Percentiles rank a stretch among this genome's conserved stretches.
Evolutionary conservation across 2,888 invertebrate species (phyloP).

Genomic region (Hydriomena furcata): DNA sequence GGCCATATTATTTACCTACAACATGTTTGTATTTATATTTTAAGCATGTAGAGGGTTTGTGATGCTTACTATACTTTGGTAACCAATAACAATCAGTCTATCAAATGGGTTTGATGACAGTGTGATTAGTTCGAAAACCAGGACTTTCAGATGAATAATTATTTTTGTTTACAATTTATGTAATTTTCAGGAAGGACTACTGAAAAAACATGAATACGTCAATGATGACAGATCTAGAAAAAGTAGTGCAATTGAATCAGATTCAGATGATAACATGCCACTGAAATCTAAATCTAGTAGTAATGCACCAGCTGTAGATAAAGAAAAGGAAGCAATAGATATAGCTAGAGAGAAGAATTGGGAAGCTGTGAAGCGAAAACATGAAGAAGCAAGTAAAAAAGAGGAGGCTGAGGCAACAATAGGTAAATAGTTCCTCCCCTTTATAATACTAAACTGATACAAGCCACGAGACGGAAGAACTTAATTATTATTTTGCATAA

Average conservation of each 20-base stretch:
- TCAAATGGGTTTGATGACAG: too few relatives aligned
- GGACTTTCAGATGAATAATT: background rate
- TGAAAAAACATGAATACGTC: conserved; percentile 73
- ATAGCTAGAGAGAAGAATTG: conserved; percentile 81
- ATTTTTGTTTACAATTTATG: conserved; percentile 16
- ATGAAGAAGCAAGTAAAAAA: conserved; percentile 79
- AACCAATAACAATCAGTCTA: too few relatives aligned
- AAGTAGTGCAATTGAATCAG: conserved; percentile 74
- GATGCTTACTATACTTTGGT: too few relatives aligned
- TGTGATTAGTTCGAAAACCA: background rate
- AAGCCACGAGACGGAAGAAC: too few relatives aligned
- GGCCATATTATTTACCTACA: background rate
- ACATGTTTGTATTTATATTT: too few relatives aligned
- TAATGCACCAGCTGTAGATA: conserved; percentile 64
- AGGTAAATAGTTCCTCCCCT: conserved; percentile 50
- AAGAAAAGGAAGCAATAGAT: conserved; percentile 79
- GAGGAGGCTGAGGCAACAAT: conserved; percentile 76
- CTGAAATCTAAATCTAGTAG: conserved; percentile 67
- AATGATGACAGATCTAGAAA: conserved; percentile 66
- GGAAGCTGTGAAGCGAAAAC: conserved; percentile 81
- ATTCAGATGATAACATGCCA: conserved; percentile 77
- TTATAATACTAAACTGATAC: too few relatives aligned
- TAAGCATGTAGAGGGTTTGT: too few relatives aligned
- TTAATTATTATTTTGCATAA: too few relatives aligned
- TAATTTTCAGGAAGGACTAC: conserved; percentile 64